Evolutionary conservation across 2,113 vertebrate species (phyloP).

Genomic region (Myanophis thanlyinensis): DNA sequence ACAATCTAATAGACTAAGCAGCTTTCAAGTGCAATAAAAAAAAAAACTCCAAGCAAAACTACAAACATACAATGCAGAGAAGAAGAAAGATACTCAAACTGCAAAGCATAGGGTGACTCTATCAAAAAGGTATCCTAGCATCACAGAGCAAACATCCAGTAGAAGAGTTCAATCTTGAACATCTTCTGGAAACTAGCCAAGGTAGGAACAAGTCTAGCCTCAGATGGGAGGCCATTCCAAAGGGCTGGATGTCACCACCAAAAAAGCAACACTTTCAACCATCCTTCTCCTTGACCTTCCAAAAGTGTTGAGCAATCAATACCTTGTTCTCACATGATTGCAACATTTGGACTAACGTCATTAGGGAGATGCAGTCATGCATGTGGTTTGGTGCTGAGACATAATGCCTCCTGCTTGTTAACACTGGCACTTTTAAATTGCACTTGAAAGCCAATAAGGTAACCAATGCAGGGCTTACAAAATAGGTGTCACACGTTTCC

Average conservation of each 20-base stretch:
- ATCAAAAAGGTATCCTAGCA: neutral
- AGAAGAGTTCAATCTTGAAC: neutral
- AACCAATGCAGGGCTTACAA: neutral
- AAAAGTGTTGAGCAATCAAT: neutral
- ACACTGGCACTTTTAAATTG: neutral
- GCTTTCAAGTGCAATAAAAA: neutral
- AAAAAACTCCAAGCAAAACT: neutral
- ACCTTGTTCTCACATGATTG: neutral
- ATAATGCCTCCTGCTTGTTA: neutral
- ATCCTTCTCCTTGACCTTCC: neutral
- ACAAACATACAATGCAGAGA: neutral
- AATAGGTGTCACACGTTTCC: neutral
- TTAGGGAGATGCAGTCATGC: neutral
- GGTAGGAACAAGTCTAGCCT: neutral
- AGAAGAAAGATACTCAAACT: neutral
- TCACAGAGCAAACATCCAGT: neutral
- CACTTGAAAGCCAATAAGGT: neutral
- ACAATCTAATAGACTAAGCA: neutral
- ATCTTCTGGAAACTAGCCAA: neutral
- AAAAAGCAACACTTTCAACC: neutral
- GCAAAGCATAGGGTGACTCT: neutral
- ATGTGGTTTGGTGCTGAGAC: neutral
- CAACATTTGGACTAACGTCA: neutral
- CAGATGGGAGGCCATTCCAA: neutral
- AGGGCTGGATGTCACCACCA: neutral